Evolutionary conservation across 2,113 vertebrate species (phyloP).

Genomic region (Porphyrio hochstetteri): DNA sequence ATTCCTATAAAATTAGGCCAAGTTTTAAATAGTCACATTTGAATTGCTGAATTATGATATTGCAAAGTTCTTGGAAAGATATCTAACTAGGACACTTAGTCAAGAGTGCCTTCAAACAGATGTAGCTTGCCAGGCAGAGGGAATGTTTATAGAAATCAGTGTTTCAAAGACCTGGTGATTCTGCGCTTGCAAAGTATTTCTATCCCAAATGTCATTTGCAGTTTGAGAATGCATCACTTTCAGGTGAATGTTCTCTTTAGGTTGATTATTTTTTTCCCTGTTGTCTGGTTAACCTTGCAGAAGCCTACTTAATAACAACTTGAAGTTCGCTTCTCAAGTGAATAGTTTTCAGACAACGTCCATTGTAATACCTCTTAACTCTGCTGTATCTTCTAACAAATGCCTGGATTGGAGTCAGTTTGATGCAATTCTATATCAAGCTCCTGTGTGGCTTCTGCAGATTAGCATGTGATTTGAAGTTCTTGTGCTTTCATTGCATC

Average conservation of each 20-base stretch:
- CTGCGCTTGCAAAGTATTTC: slow-evolving; percentile 9
- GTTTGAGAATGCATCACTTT: background rate
- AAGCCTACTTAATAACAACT: background rate
- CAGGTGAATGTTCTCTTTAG: background rate
- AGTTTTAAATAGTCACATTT: background rate
- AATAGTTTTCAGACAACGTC: background rate
- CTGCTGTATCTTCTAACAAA: background rate
- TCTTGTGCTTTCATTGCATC: background rate
- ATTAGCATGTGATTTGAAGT: background rate
- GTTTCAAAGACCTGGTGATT: slow-evolving; percentile 13
- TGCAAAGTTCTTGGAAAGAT: slow-evolving; percentile 30
- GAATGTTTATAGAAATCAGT: slow-evolving; percentile 18
- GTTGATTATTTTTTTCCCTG: background rate
- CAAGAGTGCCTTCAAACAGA: slow-evolving; percentile 30
- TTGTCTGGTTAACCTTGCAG: background rate
- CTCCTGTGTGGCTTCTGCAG: background rate
- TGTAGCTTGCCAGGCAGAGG: slow-evolving; percentile 31
- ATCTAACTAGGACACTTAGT: slow-evolving; percentile 26
- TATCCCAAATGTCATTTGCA: background rate
- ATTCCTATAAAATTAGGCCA: background rate
- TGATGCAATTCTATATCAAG: background rate
- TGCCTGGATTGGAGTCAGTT: background rate
- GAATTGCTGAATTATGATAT: background rate
- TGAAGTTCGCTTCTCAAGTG: background rate
- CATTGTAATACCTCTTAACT: background rate